Evolutionary conservation across 2,797 vertebrate genomes (phyloP), one percentile per base, ranked within the genome.

Genomic region (Malacoraja senta): DNA sequence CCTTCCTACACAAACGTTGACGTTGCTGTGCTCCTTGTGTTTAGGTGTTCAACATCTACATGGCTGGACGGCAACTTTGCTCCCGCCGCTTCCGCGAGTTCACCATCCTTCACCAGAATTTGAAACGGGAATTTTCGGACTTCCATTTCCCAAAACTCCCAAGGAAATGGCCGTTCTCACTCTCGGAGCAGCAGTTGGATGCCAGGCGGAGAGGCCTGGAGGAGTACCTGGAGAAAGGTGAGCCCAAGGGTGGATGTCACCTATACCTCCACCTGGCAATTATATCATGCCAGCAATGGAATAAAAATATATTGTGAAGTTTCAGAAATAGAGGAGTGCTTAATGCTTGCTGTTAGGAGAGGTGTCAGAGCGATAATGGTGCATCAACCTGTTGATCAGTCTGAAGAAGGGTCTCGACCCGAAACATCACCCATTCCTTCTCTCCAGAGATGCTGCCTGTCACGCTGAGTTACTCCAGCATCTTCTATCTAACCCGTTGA

Each of bases 81-180:
- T 98, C 98, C 44, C 99, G 99, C 94, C 97, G 98, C 35, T 99
- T 99, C 95, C 96, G 99, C 1, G 98, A 99, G 93, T 99, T 99
- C 93, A 97, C 98, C 94, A 97, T 99, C 95, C 96, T 99, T 35
- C 97, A 99, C 96, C 98, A 99, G 96, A 99, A 99, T 96, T 96
- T 99, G 93, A 99, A 98, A 94, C 96, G 98, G 93, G 99, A 99
- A 93, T 99, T 99, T 94, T 96, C 97, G 94, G 98, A 96, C 96
- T 99, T 98, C 94, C 97, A 97, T 0, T 99, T 99, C 93, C 98
- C 99, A 0, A 98, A 98, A 0, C 96, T 99, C 19, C 99, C 99
- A 0, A 98, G 98, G 24, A 99, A 99, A 92, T 99, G 99, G 99
- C 99, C 99, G 0, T 99, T 99, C 95, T 98, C 98, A 0, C 94